Conservation (phyloP, 2,888 invertebrate species). For the Heliconius ethilla region DNA sequence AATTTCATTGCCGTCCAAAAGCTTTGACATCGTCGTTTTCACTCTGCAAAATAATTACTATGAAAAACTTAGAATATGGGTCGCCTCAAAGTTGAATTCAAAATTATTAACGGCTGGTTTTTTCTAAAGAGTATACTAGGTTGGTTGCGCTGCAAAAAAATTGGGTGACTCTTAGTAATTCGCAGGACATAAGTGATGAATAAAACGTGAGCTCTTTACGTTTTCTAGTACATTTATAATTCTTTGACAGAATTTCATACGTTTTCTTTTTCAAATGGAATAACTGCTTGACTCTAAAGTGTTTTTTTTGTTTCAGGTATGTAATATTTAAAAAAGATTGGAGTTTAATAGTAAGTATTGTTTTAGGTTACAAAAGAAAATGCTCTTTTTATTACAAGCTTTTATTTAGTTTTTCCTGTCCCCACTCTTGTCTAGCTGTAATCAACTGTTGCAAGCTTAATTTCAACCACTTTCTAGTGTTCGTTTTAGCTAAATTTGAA, state of each 20-base stretch:
- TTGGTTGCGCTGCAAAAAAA: constrained; percentile 39
- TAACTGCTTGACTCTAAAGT: constrained; percentile 27
- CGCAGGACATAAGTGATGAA: constrained; percentile 41
- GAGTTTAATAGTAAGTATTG: neutral
- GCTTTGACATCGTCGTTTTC: constrained; percentile 23
- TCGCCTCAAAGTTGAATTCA: constrained; percentile 35
- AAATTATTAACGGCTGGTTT: constrained; percentile 17
- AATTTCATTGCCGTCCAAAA: constrained; percentile 29
- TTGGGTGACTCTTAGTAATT: constrained; percentile 34
- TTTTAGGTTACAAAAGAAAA: too few relatives aligned
- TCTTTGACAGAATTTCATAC: constrained; percentile 43
- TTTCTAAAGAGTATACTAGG: constrained; percentile 39
- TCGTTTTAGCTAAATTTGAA: too few relatives aligned
- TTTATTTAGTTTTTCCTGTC: too few relatives aligned
- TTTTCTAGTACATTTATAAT: constrained; percentile 37
- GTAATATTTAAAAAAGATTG: constrained; percentile 14
- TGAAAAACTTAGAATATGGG: constrained; percentile 46
- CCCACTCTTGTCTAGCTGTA: too few relatives aligned
- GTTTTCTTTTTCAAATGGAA: constrained; percentile 28
- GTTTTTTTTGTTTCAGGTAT: constrained; percentile 38
- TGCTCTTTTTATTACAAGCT: too few relatives aligned
- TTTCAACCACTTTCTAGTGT: too few relatives aligned
- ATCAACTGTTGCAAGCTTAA: too few relatives aligned
- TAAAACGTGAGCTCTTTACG: constrained; percentile 39
- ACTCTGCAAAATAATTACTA: constrained; percentile 36